Base-by-base conservation (phyloP, 2,797 vertebrate species). In the Anabas testudineus region DNA sequence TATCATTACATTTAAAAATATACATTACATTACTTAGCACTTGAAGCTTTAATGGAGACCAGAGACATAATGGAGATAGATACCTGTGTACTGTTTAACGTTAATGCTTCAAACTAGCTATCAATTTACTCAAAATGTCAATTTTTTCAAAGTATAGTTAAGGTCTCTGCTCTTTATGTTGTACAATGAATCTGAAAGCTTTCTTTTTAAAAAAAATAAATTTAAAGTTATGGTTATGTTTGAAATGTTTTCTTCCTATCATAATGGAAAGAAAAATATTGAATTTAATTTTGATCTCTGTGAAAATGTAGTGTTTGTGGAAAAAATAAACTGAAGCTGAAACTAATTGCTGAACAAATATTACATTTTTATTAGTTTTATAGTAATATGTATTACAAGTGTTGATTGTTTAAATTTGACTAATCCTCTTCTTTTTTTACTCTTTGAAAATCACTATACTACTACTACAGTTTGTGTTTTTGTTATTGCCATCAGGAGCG, bases 401-500 rank as follows among this genome's bases (percentile, higher is more conserved):
- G 22, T 10, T 34, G 1, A 48, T 74, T 41, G 15, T 36, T 61
- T 42, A n/a, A 18, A n/a, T 41, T 51, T 36, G n/a, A n/a, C n/a
- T 28, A 1, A 28, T 65, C 10, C 22, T 0, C 1, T 46, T 14
- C 34, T 46, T 52, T 39, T 7, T 10, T 7, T 52, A 7, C 2
- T 41, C 1, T 16, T 49, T 59, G 13, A 21, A 5, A 47, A 10
- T 54, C 7, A 13, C 6, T 66, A 1, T 39, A 4, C 19, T 51
- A 12, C 24, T 24, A 0, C 21, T 47, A 9, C 12, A 52, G 54
- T 7, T 61, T 22, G 53, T 48, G 47, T 45, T 59, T 87, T 37
- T 58, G n/a, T n/a, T 58, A 7, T 34, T 63, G 22, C 24, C 68
- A 22, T 59, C 55, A 98, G 97, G 97, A 98, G 69, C 95, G 97